These are phyloP conservation scores for Porites lutea DNA, from an alignment of 64 coral and sea anemone genomes.

Conservation along the genomic window DNA sequence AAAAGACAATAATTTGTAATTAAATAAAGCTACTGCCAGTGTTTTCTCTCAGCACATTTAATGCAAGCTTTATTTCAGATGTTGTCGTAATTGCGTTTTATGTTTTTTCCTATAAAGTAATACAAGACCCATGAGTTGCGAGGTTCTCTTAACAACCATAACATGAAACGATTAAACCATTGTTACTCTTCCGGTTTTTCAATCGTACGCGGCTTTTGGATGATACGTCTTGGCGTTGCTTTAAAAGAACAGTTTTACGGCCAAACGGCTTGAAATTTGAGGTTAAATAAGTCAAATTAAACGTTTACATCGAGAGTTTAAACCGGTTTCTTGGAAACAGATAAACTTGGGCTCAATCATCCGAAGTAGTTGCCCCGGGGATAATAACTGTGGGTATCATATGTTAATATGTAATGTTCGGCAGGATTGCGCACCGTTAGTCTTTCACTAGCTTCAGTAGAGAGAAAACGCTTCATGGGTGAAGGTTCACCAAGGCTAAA, in stretches of 20 bases:
- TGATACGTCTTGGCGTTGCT: neutral
- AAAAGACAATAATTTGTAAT: neutral
- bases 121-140: too few species aligned
- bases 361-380: neutral
- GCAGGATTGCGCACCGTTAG: neutral
- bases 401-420: neutral
- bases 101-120: neutral
- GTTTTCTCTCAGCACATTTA: neutral
- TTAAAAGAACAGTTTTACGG: neutral
- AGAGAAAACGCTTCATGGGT: neutral
- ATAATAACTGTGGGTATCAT: neutral
- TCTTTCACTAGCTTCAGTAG: neutral
- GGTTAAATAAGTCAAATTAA: neutral
- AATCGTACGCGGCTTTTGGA: neutral
- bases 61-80: neutral
- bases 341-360: neutral
- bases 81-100: neutral
- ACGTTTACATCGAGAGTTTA: neutral
- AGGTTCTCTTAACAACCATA: too few species aligned
- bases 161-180: too few species aligned
- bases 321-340: neutral
- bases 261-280: too few species aligned
- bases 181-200: too few species aligned
- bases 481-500: neutral
- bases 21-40: neutral